A percentile compares a stretch with the other conserved stretches of the same genome.
Conservation (phyloP, 2,113 vertebrate genomes). For the Larimichthys crocea region DNA sequence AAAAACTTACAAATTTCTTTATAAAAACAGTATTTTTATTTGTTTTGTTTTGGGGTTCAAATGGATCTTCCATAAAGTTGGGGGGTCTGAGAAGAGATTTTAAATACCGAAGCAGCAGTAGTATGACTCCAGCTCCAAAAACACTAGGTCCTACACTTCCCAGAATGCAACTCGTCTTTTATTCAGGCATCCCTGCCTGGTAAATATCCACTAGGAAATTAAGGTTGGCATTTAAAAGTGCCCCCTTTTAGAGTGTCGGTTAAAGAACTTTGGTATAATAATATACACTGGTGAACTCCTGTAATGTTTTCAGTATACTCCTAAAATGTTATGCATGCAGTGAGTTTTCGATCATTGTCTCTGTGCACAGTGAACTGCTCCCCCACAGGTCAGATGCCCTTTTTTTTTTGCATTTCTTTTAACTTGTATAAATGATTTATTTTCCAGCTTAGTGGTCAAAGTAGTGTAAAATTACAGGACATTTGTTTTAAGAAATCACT, state of each 20-base stretch:
- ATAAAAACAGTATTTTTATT: no score
- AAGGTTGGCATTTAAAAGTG: neutral
- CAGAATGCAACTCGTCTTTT: neutral
- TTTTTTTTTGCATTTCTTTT: conserved; percentile 49
- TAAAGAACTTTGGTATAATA: conserved; percentile 9
- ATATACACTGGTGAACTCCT: neutral
- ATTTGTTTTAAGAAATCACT: neutral
- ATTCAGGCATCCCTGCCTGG: neutral
- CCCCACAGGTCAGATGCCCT: conserved; percentile 65
- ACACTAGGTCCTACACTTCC: neutral
- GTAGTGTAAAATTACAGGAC: conserved; percentile 2
- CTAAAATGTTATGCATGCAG: conserved; percentile 53
- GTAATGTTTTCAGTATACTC: neutral
- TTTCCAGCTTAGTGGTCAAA: conserved; percentile 28
- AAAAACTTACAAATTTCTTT: no score
- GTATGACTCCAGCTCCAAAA: neutral
- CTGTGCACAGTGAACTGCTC: conserved; percentile 43
- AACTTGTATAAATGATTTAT: conserved; percentile 52
- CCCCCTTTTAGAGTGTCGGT: neutral
- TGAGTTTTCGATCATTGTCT: conserved; percentile 29
- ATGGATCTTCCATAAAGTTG: no score
- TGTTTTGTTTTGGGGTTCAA: no score
- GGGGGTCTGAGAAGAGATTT: no score
- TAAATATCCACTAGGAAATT: neutral
- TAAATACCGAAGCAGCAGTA: neutral